These are phyloP conservation scores for Pagetopsis macropterus DNA, from an alignment of 2,797 vertebrate species.

Conservation along the genomic window DNA sequence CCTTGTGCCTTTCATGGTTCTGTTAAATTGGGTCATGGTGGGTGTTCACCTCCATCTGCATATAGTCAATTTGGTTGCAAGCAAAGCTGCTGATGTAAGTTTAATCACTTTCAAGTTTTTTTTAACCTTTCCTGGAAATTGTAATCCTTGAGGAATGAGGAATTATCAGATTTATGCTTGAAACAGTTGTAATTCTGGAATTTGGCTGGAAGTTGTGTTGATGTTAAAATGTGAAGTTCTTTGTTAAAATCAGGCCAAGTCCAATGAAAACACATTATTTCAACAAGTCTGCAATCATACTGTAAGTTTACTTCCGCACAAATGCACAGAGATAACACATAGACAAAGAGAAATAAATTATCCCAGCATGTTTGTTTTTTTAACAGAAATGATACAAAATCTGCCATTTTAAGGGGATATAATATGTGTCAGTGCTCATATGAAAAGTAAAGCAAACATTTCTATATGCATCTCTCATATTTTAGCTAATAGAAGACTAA, in stretches of 20 bases:
- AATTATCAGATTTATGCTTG: conserved; percentile 38
- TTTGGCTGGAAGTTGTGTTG: conserved; percentile 9
- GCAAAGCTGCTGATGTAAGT: background rate
- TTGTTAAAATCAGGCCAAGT: background rate
- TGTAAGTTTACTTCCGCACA: background rate
- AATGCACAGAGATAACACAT: background rate
- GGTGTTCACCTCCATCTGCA: conserved; percentile 16
- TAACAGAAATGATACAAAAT: background rate
- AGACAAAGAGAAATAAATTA: too few relatives aligned
- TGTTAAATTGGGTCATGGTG: conserved; percentile 23
- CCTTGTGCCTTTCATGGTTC: conserved; percentile 26
- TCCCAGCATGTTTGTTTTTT: background rate
- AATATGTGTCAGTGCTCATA: background rate
- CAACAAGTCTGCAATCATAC: background rate
- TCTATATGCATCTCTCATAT: background rate
- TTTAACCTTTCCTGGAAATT: conserved; percentile 26
- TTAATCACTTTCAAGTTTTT: conserved; percentile 21
- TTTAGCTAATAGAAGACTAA: background rate
- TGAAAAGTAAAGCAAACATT: conserved; percentile 11
- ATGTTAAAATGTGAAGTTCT: conserved; percentile 23
- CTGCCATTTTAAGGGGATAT: background rate
- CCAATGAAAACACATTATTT: conserved; percentile 1
- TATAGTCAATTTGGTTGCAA: conserved; percentile 9
- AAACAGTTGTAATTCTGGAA: conserved; percentile 22
- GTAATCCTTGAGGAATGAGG: background rate